Base-by-base conservation (phyloP, 2,888 invertebrate genomes). In the Cerceris rybyensis region DNA sequence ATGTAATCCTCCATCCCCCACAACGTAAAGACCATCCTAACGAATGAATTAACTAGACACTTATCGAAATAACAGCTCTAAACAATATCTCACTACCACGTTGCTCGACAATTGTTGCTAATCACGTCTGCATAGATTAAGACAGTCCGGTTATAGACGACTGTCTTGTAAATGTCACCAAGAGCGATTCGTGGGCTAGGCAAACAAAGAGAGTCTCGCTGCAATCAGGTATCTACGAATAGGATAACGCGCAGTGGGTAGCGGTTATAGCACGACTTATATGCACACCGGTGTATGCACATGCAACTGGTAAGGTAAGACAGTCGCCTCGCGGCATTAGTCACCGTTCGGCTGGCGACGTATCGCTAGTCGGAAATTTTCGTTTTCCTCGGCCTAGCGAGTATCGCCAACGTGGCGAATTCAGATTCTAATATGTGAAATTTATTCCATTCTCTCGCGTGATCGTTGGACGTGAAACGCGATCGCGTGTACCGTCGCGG, bases 311-410 rank as follows among this genome's bases (percentile, higher is more conserved):
- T 68, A 54, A 83, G 79, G 79, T 75, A 75, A 76, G 78, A 76
- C 71, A 81, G 70, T 77, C 72, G 73, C 61, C 76, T 69, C 64
- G 71, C 61, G 61, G 82, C 76, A 86, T 88, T 86, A 88, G 88
- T 88, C 88, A 88, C 75, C 83, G 82, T 84, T 84, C 79, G 83
- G 78, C 84, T 81, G n/a, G 78, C 76, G 68, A 59, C 50, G 67
- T 64, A 76, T 69, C 74, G 66, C 28, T 0, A 61, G 46, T 65
- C 41, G 55, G 78, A 76, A 84, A 80, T 76, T 84, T 28, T 81
- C 74, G 55, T 78, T 83, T 80, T 74, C 70, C 49, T 14, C 65
- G 70, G 7, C 7, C 41, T 9, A 17, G 0, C 39, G 14, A 16
- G 17, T 4, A n/a, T 14, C 67, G 66, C 41, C 70, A 71, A 66